phyloP scores from a whole-genome alignment of 2,113 vertebrate species.

The Promerops cafer region DNA sequence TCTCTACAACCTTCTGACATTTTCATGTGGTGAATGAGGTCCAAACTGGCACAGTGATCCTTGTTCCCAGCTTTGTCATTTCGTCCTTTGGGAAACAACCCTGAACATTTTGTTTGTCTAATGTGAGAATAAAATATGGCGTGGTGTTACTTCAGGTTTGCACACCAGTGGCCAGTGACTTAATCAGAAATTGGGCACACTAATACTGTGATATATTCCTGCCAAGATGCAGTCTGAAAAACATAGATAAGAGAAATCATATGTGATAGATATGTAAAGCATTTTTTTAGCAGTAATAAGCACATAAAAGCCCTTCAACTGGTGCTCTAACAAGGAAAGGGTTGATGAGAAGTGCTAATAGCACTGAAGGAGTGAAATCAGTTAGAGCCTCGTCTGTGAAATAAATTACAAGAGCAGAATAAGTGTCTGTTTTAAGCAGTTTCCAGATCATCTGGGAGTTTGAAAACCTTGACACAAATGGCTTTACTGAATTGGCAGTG shows the following conservation, averaged over 20 bases:
- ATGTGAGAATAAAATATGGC: background rate
- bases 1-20: background rate
- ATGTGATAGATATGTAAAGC: background rate
- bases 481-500: background rate
- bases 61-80: background rate
- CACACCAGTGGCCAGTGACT: background rate
- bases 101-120: background rate
- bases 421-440: background rate
- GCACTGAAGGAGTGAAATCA: background rate
- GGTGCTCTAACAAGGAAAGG: background rate
- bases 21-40: background rate
- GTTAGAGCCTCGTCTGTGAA: background rate
- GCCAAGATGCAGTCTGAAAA: background rate
- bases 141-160: background rate
- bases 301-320: background rate
- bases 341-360: background rate
- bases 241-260: slow-evolving; percentile 2
- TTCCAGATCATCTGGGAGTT: background rate
- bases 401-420: background rate
- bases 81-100: background rate
- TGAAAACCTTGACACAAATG: background rate
- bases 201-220: background rate
- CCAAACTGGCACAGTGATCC: background rate
- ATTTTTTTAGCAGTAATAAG: background rate
- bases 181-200: background rate